Base-by-base conservation (phyloP, 2,888 invertebrate species). In the Drosophila conformis region DNA sequence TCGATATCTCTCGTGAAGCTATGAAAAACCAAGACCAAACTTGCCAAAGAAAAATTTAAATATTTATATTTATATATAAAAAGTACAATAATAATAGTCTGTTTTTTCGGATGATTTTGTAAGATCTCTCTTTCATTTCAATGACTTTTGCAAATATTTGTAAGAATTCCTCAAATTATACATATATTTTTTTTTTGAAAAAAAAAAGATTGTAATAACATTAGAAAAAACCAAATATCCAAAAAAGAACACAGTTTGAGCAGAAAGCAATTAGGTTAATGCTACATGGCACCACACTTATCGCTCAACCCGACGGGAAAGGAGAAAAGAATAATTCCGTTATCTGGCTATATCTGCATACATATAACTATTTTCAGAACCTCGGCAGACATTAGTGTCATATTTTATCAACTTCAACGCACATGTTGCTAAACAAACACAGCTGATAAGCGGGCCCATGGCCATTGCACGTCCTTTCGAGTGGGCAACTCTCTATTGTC, bases 371-470 rank as follows among this genome's bases (percentile, higher is more conserved):
- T 33, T 59, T 46, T 42, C n/a, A 10, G 42, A 31, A 18, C 27
- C 33, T 27, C 27, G n/a, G 18, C 15, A 27, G 38, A 58, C 58
- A 57, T 42, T 36, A 62, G 78, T 60, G 63, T 67, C 78, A 73
- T 67, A 67, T 78, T 72, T 73, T 48, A 77, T 60, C 63, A 49
- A 61, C 36, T 63, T 53, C 15, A 69, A 38, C 48, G 60, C 80
- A 58, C 76, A 75, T 80, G 80, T 51, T 33, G 52, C 64, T n/a
- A 59, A 62, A 25, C 78, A 72, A 81, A 78, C 61, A 72, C 46
- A 33, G 54, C 61, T 67, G 73, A 76, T 73, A 73, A 76, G 63
- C 76, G 40, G 33, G 10, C 21, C 56, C 25, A 31, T 40, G 70
- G 49, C 70, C 80, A 73, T 68, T 74, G 49, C 35, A 53, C 66